Percentiles rank a stretch among this genome's conserved stretches.
phyloP scores from a whole-genome alignment of 2,797 vertebrate genomes.

The Lutjanus campechanus region DNA sequence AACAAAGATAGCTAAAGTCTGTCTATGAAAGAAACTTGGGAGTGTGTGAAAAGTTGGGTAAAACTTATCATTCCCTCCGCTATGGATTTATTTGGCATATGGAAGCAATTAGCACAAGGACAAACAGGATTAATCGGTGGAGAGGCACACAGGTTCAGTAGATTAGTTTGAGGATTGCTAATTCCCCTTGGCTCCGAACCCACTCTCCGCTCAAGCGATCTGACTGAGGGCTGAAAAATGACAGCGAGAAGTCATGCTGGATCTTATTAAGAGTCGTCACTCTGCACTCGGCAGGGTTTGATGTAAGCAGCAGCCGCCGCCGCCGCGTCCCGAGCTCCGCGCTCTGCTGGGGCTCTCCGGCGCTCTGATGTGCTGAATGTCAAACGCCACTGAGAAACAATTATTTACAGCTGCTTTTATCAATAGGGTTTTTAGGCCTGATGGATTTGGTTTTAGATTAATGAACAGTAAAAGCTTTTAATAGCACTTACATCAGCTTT shows the following conservation, averaged over 20 bases:
- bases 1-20: conserved; percentile 55
- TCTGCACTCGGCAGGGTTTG: conserved; percentile 60
- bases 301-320: conserved; percentile 45
- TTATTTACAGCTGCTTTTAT: conserved; percentile 75
- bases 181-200: conserved; percentile 72
- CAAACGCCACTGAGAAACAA: conserved; percentile 67
- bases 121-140: conserved; percentile 83
- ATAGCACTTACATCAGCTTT: conserved; percentile 65
- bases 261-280: conserved; percentile 68
- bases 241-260: conserved; percentile 70
- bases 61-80: conserved; percentile 64
- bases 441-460: conserved; percentile 74
- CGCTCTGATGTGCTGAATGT: conserved; percentile 60
- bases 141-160: conserved; percentile 76
- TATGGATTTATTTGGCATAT: conserved; percentile 77
- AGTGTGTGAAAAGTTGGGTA: conserved; percentile 55
- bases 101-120: conserved; percentile 82
- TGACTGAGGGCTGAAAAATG: conserved; percentile 68
- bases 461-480: conserved; percentile 75
- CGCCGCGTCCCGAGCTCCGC: conserved; percentile 18
- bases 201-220: conserved; percentile 58
- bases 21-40: conserved; percentile 41
- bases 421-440: conserved; percentile 55
- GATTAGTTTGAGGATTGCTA: conserved; percentile 80
- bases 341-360: conserved; percentile 43